phyloP scores from a whole-genome alignment of 2,113 vertebrate species.

The Labeo rohita region DNA sequence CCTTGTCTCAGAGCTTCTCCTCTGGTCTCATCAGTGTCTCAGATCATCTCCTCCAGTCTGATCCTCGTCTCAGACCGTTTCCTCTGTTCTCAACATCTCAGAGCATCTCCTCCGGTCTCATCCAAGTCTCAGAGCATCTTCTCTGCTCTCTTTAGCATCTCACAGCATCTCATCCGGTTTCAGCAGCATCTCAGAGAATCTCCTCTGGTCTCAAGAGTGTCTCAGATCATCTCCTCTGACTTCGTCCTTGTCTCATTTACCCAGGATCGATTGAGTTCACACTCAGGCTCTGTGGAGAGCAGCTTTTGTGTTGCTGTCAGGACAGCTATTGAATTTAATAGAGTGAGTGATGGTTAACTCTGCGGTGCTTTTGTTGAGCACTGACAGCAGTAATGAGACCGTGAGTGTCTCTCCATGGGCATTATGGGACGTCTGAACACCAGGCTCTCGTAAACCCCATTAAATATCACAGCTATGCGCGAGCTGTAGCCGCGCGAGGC shows the following conservation, averaged over 20 bases:
- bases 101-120: neutral
- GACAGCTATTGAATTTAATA: constrained; percentile 49
- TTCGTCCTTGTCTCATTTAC: neutral
- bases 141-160: neutral
- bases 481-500: neutral
- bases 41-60: too few species aligned
- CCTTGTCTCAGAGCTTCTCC: too few species aligned
- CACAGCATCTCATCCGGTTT: too few species aligned
- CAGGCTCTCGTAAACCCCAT: neutral
- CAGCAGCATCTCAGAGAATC: too few species aligned
- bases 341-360: constrained; percentile 53
- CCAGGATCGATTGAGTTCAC: constrained; percentile 44
- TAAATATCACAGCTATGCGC: neutral
- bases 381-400: constrained; percentile 50
- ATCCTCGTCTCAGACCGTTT: rapidly evolving
- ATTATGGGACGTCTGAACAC: neutral
- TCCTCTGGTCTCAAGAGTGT: neutral
- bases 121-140: too few species aligned
- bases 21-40: too few species aligned
- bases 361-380: constrained; percentile 54
- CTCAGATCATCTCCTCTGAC: neutral
- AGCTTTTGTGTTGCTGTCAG: constrained; percentile 54
- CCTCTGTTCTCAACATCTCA: neutral
- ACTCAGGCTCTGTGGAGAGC: constrained; percentile 35
- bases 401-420: neutral